phyloP scores from a whole-genome alignment of 2,888 invertebrate species.

The Brachylomia viminalis region DNA sequence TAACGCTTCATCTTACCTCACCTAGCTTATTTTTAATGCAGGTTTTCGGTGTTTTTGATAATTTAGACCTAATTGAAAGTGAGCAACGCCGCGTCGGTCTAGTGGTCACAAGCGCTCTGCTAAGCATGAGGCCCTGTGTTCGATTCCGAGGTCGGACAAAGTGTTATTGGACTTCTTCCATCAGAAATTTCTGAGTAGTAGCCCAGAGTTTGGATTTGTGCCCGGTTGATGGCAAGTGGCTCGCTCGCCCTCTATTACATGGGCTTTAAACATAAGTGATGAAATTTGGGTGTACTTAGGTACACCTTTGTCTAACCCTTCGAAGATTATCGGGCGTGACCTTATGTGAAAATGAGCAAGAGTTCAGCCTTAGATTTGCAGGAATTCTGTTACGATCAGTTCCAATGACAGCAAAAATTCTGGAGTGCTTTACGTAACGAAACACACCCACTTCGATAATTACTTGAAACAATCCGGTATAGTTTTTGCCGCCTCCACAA shows the following conservation, averaged over 20 bases:
- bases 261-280: too few species aligned
- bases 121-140: background rate
- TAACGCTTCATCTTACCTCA: background rate
- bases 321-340: background rate
- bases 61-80: background rate
- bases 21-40: background rate
- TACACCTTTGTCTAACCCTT: background rate
- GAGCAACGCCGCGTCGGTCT: background rate
- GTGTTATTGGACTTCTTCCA: background rate
- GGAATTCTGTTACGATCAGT: background rate
- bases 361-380: background rate
- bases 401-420: background rate
- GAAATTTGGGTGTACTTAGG: background rate
- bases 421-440: background rate
- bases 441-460: background rate
- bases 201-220: background rate
- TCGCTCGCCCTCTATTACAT: background rate
- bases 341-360: background rate
- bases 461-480: conserved; percentile 29
- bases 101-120: background rate
- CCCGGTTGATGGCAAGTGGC: background rate
- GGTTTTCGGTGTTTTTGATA: background rate
- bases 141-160: background rate
- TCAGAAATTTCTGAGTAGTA: background rate
- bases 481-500: conserved; percentile 31